These are phyloP conservation scores for Isotomurus palustris DNA, from an alignment of 2,888 invertebrate genomes.

Conservation along the genomic window DNA sequence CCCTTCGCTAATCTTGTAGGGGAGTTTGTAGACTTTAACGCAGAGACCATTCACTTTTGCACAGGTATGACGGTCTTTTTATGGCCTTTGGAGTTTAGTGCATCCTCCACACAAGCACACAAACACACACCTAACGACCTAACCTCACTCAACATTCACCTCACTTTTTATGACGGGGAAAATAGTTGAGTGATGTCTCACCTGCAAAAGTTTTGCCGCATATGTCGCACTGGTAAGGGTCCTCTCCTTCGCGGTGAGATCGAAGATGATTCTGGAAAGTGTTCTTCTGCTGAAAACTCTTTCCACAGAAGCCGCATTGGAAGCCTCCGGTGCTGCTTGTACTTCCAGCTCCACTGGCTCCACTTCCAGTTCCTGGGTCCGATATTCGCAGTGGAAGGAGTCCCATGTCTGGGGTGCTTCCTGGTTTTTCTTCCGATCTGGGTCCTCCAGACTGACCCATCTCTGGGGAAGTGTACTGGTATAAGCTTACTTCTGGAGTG, in stretches of 20 bases:
- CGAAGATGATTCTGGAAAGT: conserved; percentile 66
- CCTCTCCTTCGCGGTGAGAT: conserved; percentile 56
- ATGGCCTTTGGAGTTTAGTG: no score
- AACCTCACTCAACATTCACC: no score
- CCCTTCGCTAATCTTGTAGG: neutral
- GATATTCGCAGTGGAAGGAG: neutral
- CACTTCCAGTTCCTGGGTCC: conserved; percentile 1
- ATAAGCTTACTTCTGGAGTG: conserved; percentile 47
- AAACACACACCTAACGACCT: no score
- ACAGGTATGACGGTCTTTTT: no score
- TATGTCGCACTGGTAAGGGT: conserved; percentile 83
- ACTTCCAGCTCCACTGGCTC: conserved; percentile 8
- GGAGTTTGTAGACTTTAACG: neutral
- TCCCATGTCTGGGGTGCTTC: conserved; percentile 1
- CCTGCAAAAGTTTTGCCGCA: conserved; percentile 81
- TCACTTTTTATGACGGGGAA: no score
- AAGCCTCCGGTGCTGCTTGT: conserved; percentile 51
- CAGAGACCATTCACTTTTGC: no score
- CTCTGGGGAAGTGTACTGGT: conserved; percentile 41
- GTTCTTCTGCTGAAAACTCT: conserved; percentile 69
- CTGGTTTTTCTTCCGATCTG: conserved; percentile 29
- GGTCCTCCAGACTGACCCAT: conserved; percentile 14
- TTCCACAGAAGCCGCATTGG: conserved; percentile 67
- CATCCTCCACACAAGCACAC: no score
- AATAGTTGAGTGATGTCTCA: no score